phyloP scores from a whole-genome alignment of 2,113 vertebrate species.

The Tragelaphus imberbis region DNA sequence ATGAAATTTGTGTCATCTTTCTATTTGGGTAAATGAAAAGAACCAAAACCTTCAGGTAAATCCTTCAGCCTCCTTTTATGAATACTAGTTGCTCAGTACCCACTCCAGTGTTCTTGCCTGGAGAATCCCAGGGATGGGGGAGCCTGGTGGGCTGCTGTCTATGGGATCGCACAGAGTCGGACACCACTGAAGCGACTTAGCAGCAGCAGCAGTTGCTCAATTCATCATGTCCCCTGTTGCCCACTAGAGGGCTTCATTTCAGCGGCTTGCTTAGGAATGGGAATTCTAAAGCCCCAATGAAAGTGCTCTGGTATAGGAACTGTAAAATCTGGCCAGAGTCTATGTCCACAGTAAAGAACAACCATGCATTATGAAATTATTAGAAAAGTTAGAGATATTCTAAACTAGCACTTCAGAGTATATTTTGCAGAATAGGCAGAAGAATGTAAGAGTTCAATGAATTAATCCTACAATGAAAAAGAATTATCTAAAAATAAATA shows the following conservation, averaged over 20 bases:
- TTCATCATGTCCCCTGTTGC: background rate
- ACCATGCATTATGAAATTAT: background rate
- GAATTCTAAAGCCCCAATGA: background rate
- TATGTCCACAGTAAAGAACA: background rate
- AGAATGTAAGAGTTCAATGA: background rate
- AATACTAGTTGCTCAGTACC: background rate
- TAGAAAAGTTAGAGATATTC: background rate
- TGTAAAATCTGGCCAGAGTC: background rate
- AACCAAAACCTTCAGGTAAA: background rate
- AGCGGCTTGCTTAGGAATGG: background rate
- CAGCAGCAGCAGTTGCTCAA: background rate
- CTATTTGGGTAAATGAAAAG: background rate
- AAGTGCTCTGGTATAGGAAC: background rate
- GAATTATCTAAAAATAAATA: background rate
- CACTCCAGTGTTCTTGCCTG: too few relatives aligned
- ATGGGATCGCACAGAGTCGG: too few relatives aligned
- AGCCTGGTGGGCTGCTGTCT: too few relatives aligned
- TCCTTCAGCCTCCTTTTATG: background rate
- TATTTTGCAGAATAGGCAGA: background rate
- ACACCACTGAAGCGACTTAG: too few relatives aligned
- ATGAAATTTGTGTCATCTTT: background rate
- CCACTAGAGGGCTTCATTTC: background rate
- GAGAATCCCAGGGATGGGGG: too few relatives aligned
- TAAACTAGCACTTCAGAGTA: background rate
- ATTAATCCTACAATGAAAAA: background rate